Percentiles rank a stretch among this genome's conserved stretches.
phyloP scores from a whole-genome alignment of 2,797 vertebrate genomes.

The Myoxocephalus aenaeus region DNA sequence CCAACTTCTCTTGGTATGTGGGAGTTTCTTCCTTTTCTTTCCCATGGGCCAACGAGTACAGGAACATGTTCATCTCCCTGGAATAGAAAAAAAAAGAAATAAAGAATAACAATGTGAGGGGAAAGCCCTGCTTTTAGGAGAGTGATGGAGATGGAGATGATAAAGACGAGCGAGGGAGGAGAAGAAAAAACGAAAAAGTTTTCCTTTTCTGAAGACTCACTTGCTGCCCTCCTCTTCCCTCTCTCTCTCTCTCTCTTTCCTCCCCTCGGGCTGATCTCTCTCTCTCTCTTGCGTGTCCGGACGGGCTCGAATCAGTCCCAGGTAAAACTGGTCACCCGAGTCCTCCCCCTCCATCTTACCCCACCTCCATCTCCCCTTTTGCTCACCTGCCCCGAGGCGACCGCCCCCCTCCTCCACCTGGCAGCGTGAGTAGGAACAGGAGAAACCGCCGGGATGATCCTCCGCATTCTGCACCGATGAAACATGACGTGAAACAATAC shows the following conservation, averaged over 20 bases:
- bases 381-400: constrained; percentile 74
- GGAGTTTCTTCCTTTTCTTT: constrained; percentile 72
- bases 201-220: constrained; percentile 50
- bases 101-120: not conserved
- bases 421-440: constrained; percentile 60
- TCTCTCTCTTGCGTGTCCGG: constrained; percentile 69
- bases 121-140: not conserved
- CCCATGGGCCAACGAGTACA: constrained; percentile 71
- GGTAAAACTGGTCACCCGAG: constrained; percentile 83
- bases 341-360: constrained; percentile 68
- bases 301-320: constrained; percentile 74
- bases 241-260: constrained; percentile 47
- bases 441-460: constrained; percentile 54
- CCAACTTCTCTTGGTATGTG: constrained; percentile 68
- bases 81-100: constrained; percentile 46
- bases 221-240: constrained; percentile 39
- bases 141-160: constrained; percentile 66
- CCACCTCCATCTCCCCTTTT: constrained; percentile 74
- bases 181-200: constrained; percentile 25
- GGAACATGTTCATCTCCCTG: constrained; percentile 76
- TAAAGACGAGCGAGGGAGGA: constrained; percentile 11
- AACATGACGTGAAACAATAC: constrained; percentile 65
- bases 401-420: constrained; percentile 67
- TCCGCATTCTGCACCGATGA: constrained; percentile 53
- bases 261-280: constrained; percentile 52